A percentile compares a stretch with the other conserved stretches of the same genome.
Conservation (phyloP, 35 echinoderm and acorn worm species). For the Lytechinus pictus region DNA sequence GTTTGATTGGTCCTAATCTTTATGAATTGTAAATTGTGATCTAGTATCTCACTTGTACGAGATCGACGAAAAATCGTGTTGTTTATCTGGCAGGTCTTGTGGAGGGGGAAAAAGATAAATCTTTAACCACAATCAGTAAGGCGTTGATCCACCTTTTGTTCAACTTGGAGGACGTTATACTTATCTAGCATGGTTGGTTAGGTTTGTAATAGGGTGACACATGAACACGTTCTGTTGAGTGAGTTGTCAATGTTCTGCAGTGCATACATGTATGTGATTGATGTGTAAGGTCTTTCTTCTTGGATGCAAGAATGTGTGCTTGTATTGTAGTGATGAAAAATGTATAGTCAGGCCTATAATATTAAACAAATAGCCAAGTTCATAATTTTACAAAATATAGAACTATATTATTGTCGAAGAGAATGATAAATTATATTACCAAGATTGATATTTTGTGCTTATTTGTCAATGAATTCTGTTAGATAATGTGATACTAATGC, state of each 20-base stretch:
- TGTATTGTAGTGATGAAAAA: no score
- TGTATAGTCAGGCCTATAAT: no score
- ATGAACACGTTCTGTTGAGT: slow-evolving; percentile 27
- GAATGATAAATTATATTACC: no score
- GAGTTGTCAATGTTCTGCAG: background rate
- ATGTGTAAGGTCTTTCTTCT: background rate
- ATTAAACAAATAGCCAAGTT: no score
- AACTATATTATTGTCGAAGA: no score
- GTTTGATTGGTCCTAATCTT: background rate
- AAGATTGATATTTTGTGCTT: no score
- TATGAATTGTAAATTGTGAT: background rate
- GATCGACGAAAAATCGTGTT: background rate
- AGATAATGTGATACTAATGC: no score
- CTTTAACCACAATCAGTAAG: background rate
- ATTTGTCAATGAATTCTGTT: no score
- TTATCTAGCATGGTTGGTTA: background rate
- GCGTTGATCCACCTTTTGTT: background rate
- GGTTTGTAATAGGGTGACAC: slow-evolving; percentile 26
- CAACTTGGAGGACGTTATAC: background rate
- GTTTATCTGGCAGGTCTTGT: background rate
- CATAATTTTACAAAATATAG: no score
- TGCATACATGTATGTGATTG: background rate
- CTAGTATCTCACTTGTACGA: background rate
- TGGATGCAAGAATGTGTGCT: no score
- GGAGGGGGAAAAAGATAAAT: background rate